A percentile compares a stretch with the other conserved stretches of the same genome.
Conservation (phyloP, 2,888 invertebrate species). For the Drosophila paracracens region DNA sequence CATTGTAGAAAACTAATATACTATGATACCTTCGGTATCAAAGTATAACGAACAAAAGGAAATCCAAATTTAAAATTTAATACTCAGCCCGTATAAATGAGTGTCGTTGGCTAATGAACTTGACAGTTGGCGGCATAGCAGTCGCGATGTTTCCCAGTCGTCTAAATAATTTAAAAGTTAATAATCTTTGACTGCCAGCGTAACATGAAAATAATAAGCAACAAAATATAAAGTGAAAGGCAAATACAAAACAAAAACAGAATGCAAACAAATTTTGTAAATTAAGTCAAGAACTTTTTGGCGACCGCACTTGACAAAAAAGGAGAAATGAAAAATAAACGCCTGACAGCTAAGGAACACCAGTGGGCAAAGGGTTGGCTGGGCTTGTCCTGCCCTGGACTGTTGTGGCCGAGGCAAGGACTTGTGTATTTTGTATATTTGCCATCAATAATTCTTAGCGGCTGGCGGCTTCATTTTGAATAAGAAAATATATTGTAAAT, state of each 20-base stretch:
- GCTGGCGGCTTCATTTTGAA: conserved; percentile 79
- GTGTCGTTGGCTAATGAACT: conserved; percentile 47
- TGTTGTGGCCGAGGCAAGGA: conserved; percentile 9
- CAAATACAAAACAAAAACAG: conserved; percentile 18
- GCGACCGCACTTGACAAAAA: conserved; percentile 56
- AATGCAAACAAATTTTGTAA: conserved; percentile 60
- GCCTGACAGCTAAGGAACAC: conserved; percentile 31
- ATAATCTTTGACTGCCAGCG: conserved; percentile 56
- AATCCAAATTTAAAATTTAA: neutral
- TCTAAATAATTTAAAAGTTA: conserved; percentile 72
- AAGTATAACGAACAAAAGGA: too few species aligned
- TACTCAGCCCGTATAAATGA: neutral
- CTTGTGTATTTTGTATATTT: conserved; percentile 43
- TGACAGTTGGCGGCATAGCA: conserved; percentile 39
- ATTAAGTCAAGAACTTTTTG: conserved; percentile 72
- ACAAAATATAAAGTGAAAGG: neutral
- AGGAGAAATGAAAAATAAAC: conserved; percentile 11
- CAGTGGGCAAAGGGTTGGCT: conserved; percentile 24
- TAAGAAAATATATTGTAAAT: conserved; percentile 80
- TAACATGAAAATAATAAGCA: neutral
- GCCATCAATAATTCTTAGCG: conserved; percentile 74
- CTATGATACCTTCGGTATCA: too few species aligned
- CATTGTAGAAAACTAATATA: too few species aligned
- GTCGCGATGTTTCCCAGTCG: conserved; percentile 13
- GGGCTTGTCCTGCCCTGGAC: neutral